Conservation (phyloP, 2,113 vertebrate species). For the Sprattus sprattus region DNA sequence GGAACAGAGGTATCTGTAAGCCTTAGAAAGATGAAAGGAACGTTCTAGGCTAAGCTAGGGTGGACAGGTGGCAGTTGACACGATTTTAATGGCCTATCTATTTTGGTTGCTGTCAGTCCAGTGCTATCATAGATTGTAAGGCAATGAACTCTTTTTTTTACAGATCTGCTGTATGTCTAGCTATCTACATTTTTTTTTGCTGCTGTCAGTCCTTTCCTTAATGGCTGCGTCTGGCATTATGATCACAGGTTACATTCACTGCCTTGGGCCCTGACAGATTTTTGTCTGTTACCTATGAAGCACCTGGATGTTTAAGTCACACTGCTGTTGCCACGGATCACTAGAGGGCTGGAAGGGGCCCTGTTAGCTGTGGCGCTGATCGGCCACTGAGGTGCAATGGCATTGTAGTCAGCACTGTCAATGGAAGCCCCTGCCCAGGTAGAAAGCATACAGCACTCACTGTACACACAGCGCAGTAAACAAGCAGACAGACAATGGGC, state of each 20-base stretch:
- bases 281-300: neutral
- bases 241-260: neutral
- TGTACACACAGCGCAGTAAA: neutral
- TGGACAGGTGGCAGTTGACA: neutral
- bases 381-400: neutral
- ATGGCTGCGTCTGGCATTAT: neutral
- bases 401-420: neutral
- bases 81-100: neutral
- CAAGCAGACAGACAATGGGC: neutral
- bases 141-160: neutral
- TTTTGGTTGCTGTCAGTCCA: neutral
- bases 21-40: neutral
- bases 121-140: neutral
- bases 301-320: neutral
- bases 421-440: neutral
- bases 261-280: neutral
- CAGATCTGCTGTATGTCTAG: slow-evolving; percentile 5
- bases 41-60: neutral
- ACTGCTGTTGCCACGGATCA: neutral
- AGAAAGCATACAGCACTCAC: neutral
- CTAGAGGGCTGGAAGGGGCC: neutral
- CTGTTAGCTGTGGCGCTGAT: neutral
- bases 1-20: neutral
- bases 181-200: neutral
- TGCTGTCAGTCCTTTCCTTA: neutral